Evolutionary conservation across 2,888 invertebrate genomes (phyloP).

Genomic region (Bombylius major): DNA sequence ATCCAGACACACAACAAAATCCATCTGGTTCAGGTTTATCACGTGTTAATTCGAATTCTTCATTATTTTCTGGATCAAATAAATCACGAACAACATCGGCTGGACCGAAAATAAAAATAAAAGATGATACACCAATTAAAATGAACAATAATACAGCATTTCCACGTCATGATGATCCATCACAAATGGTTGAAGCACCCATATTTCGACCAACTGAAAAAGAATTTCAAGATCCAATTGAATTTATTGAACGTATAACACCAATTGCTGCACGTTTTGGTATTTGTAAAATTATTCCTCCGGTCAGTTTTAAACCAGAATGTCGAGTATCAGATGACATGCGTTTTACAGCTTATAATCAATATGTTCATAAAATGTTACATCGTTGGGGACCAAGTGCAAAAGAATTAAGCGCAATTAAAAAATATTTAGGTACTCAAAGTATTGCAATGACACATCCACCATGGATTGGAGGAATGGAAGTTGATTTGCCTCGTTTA

Average conservation of each 20-base stretch:
- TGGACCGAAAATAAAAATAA: constrained; percentile 30
- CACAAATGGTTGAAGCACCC: constrained; percentile 59
- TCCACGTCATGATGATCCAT: constrained; percentile 38
- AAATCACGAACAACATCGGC: constrained; percentile 25
- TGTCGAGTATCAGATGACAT: constrained; percentile 75
- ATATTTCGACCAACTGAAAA: constrained; percentile 67
- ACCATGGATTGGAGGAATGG: constrained; percentile 81
- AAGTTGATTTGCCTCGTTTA: constrained; percentile 74
- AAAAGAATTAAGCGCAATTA: constrained; percentile 72
- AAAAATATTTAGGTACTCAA: constrained; percentile 64
- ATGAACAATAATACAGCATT: constrained; percentile 38
- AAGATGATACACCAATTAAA: constrained; percentile 33
- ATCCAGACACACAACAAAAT: constrained; percentile 6
- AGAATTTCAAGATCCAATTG: constrained; percentile 77
- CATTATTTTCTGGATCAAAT: constrained; percentile 32
- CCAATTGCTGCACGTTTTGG: constrained; percentile 67
- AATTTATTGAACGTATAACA: constrained; percentile 69
- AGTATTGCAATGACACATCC: constrained; percentile 59
- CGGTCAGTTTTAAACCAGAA: constrained; percentile 62
- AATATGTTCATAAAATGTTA: constrained; percentile 78
- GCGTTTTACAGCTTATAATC: constrained; percentile 77
- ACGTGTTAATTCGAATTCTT: constrained; percentile 35
- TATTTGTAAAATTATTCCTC: constrained; percentile 78
- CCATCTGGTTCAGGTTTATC: constrained; percentile 19
- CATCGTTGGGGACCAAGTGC: constrained; percentile 83